Conservation (phyloP, 2,888 invertebrate species). For the Dastarcus helophoroides region DNA sequence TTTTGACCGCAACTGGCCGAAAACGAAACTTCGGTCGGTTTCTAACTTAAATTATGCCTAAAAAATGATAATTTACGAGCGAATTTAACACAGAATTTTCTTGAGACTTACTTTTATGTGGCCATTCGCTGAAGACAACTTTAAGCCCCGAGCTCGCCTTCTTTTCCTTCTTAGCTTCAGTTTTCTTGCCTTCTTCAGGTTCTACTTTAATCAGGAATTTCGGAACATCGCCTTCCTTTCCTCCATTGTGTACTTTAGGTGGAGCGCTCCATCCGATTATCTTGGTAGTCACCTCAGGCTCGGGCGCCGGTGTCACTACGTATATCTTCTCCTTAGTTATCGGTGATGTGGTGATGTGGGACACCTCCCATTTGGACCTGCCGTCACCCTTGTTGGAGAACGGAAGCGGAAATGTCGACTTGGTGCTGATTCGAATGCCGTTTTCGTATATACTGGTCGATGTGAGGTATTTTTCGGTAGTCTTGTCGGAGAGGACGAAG, state of each 20-base stretch:
- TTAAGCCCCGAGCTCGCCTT: slow-evolving; percentile 21
- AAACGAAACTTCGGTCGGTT: too few relatives aligned
- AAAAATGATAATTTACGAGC: background rate
- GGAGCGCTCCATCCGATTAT: slow-evolving; percentile 27
- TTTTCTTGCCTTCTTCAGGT: slow-evolving; percentile 9
- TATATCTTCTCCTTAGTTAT: slow-evolving; percentile 69
- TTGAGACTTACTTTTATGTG: slow-evolving; percentile 35
- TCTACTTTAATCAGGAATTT: slow-evolving; percentile 25
- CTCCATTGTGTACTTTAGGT: slow-evolving; percentile 29
- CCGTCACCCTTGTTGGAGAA: slow-evolving; percentile 31
- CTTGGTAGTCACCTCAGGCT: slow-evolving; percentile 29
- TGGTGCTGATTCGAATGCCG: too few relatives aligned
- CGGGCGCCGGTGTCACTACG: slow-evolving; percentile 68
- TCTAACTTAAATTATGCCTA: too few relatives aligned
- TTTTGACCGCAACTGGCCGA: too few relatives aligned
- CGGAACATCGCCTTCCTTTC: slow-evolving; percentile 15
- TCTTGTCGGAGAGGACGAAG: slow-evolving; percentile 21
- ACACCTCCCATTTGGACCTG: slow-evolving; percentile 50
- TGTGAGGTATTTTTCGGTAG: slow-evolving; percentile 11
- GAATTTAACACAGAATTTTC: background rate
- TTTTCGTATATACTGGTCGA: slow-evolving; percentile 15
- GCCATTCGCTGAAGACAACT: slow-evolving; percentile 38
- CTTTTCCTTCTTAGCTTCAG: slow-evolving; percentile 12
- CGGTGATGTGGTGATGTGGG: slow-evolving; percentile 62
- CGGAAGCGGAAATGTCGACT: slow-evolving; percentile 35